Evolutionary conservation across 1,140 invertebrate species (phyloP).

Genomic region (Atopsyche davidsoni): DNA sequence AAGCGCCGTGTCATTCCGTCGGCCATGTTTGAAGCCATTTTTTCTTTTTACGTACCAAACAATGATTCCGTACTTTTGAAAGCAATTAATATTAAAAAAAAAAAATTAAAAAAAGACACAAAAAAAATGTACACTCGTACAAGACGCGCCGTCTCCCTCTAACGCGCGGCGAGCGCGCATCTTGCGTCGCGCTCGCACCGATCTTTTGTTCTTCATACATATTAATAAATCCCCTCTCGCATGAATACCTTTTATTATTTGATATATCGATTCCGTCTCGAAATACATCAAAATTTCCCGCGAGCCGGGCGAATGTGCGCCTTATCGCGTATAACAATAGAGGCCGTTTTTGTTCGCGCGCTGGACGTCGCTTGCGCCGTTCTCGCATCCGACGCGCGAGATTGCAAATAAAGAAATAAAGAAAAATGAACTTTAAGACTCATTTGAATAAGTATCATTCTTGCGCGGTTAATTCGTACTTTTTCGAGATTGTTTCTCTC

Average conservation of each 20-base stretch:
- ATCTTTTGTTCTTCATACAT: neutral
- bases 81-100: conserved; percentile 27
- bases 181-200: conserved; percentile 7
- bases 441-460: neutral
- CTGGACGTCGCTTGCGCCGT: neutral
- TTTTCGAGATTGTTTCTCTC: too few species aligned
- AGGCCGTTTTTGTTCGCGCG: neutral
- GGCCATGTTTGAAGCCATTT: conserved; percentile 22
- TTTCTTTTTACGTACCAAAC: conserved; percentile 13
- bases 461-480: too few species aligned
- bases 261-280: neutral
- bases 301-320: too few species aligned
- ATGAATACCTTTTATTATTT: neutral
- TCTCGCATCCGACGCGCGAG: neutral
- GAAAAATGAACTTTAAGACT: neutral
- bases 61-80: conserved; percentile 27
- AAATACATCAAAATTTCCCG: neutral
- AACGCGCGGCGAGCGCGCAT: conserved; percentile 9
- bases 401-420: conserved; percentile 1
- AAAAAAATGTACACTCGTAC: too few species aligned
- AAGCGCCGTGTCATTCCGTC: conserved; percentile 19
- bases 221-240: conserved; percentile 1
- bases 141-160: conserved; percentile 17
- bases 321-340: too few species aligned
- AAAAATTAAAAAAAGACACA: conserved; percentile 9